Evolutionary conservation across 2,113 vertebrate species (phyloP), one percentile per base, ranked within the genome.

Genomic region (Mungos mungo): DNA sequence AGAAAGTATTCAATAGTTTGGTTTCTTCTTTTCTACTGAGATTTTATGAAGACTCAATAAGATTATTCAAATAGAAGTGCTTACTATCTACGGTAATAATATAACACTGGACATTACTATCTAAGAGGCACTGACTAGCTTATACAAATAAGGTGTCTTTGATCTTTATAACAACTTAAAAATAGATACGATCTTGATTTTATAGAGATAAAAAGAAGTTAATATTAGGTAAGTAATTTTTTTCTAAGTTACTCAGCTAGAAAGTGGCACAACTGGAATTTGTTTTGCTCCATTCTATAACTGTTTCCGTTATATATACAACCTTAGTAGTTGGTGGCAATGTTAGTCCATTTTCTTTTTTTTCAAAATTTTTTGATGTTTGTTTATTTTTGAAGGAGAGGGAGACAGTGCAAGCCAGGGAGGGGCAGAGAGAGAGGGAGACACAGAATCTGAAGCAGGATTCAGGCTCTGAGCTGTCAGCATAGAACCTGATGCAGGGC

Each of bases 21-120:
- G 68, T 94, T 91, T 93, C 29, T 19, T 50, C 14, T 82, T 85
- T 89, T 83, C 31, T 92, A 41, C 11, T 96, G 79, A 87, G 18
- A 57, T 82, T 76, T 91, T 93, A 60, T 77, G 65, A 81, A 23
- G 41, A 79, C 41, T 90, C 65, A 84, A 57, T 81, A 41, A 38
- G 25, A 41, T 90, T 69, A 84, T 88, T 33, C 29, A 86, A 77
- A 93, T 27, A 5, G 25, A 95, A 47, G 18, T 57, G 3, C 13
- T 18, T n/a, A 41, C 1, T 85, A 74, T 76, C 57, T 74, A 72
- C 15, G 71, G 16, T n/a, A 74, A 31, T 50, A 88, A 35, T 69
- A 71, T 16, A 35, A 57, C 65, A 90, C 9, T 93, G 33, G 15
- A 2, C 9, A 83, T 21, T 45, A 31, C 21, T 77, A 33, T 10